Conservation (phyloP, 2,113 vertebrate species). For the Haliaeetus leucogaster region DNA sequence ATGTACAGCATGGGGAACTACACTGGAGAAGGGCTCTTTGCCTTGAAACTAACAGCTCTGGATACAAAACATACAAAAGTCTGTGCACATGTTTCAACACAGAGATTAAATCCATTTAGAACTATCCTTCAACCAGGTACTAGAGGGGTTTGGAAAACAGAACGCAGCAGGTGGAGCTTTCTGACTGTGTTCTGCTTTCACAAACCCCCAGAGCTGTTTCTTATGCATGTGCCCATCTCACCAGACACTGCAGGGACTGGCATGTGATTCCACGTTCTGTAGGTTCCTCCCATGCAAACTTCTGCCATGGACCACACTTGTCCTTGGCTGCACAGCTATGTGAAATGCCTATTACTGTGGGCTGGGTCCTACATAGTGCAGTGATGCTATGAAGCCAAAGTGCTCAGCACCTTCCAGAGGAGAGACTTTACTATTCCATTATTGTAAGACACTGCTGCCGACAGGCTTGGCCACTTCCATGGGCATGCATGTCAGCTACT, state of each 20-base stretch:
- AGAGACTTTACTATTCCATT: neutral
- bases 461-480: neutral
- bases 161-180: neutral
- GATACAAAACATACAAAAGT: neutral
- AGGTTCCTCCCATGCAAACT: neutral
- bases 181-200: neutral
- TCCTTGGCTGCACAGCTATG: neutral
- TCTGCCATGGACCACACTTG: neutral
- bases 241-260: neutral
- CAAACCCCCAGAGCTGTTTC: neutral
- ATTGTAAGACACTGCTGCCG: neutral
- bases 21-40: neutral
- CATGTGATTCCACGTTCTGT: neutral
- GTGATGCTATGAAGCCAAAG: neutral
- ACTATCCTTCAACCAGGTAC: neutral
- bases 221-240: neutral
- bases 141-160: neutral
- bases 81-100: neutral
- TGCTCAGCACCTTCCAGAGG: neutral
- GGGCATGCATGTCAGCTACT: neutral
- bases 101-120: neutral
- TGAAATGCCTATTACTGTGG: neutral
- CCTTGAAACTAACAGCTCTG: neutral
- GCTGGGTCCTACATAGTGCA: neutral
- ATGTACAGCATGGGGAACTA: neutral